phyloP scores from a whole-genome alignment of 2,113 vertebrate species.

The Cepphus grylle region DNA sequence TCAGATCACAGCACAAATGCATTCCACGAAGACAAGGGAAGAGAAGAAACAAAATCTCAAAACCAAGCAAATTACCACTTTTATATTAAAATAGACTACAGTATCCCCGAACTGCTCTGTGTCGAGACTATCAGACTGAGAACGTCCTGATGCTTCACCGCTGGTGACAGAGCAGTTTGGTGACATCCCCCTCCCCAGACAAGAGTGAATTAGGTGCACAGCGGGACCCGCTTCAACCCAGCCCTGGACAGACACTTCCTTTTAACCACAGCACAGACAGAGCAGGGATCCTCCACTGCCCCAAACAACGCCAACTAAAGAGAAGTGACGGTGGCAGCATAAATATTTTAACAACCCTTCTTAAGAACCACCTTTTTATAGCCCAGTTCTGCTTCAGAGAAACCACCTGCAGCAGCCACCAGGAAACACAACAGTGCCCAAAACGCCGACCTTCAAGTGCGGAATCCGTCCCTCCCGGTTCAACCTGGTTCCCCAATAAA shows the following conservation, averaged over 20 bases:
- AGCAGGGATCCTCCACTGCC: neutral
- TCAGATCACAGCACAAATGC: neutral
- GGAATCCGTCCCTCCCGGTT: neutral
- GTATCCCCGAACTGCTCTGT: neutral
- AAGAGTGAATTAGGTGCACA: neutral
- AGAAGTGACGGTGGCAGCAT: neutral
- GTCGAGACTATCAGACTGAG: neutral
- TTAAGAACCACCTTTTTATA: neutral
- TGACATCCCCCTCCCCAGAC: neutral
- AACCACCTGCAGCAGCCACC: neutral
- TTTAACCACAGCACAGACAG: neutral
- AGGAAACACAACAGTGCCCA: neutral
- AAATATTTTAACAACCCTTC: neutral
- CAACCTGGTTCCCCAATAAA: neutral
- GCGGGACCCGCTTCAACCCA: neutral
- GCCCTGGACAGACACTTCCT: neutral
- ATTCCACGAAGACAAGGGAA: neutral
- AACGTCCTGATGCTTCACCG: neutral
- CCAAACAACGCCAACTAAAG: neutral
- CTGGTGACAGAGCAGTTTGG: neutral
- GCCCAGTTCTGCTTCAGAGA: neutral
- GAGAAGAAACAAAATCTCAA: neutral
- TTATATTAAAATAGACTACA: neutral
- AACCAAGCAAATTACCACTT: neutral
- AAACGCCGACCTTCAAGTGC: neutral